Conservation (phyloP, 2,888 invertebrate species). For the Phengaris arion region DNA sequence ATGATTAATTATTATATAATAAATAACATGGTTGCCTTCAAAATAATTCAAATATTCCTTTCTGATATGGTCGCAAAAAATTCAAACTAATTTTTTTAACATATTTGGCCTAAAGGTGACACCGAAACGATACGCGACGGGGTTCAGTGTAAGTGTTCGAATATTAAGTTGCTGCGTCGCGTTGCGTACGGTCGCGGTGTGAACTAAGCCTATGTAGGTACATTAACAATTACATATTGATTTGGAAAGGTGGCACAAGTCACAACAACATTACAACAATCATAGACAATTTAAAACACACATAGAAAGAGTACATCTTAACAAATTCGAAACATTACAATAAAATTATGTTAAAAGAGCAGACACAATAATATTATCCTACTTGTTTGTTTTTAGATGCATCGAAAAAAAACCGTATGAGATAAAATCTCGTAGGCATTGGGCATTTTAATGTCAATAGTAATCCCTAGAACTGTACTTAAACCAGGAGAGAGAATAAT, state of each 20-base stretch:
- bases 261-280: not conserved
- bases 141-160: too few species aligned
- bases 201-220: too few species aligned
- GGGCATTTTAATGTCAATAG: too few species aligned
- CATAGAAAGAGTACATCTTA: not conserved
- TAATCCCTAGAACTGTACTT: too few species aligned
- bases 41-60: not conserved
- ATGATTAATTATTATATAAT: not conserved
- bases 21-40: not conserved
- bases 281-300: not conserved
- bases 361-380: constrained; percentile 1
- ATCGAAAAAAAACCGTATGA: not conserved
- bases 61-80: not conserved
- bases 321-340: not conserved
- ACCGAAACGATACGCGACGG: too few species aligned
- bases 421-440: too few species aligned
- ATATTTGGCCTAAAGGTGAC: too few species aligned
- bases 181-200: too few species aligned
- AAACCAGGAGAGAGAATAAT: too few species aligned
- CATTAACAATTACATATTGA: not conserved
- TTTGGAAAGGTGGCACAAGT: not conserved
- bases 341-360: not conserved
- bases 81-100: not conserved
- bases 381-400: not conserved
- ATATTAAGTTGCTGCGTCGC: too few species aligned